phyloP scores from a whole-genome alignment of 2,888 invertebrate species.

The Sceliomorpha sp. region DNA sequence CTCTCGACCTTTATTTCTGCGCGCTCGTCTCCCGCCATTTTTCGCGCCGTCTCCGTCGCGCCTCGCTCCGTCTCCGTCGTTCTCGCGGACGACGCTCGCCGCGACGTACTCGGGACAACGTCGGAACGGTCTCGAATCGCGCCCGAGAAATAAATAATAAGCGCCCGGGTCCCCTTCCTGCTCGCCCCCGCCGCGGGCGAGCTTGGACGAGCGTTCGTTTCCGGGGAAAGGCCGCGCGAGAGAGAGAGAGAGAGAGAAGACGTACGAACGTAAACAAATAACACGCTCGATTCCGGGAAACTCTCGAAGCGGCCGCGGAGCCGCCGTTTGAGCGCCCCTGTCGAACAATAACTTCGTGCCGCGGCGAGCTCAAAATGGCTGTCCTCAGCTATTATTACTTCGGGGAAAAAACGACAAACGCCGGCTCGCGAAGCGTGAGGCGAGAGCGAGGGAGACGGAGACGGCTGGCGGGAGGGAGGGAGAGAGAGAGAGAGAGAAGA shows the following conservation, averaged over 20 bases:
- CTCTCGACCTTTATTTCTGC: conserved; percentile 35
- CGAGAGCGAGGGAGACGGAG: conserved; percentile 22
- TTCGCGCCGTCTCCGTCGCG: conserved; percentile 5
- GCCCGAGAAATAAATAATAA: neutral
- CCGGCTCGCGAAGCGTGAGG: conserved; percentile 21
- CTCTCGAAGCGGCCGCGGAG: no score
- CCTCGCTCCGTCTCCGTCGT: conserved; percentile 12
- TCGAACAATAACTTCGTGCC: conserved; percentile 79
- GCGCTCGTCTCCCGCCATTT: conserved; percentile 17
- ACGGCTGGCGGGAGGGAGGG: conserved; percentile 17
- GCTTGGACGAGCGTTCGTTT: no score
- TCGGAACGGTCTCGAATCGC: neutral
- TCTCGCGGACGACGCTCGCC: conserved; percentile 11
- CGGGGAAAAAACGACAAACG: conserved; percentile 56
- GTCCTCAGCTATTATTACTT: conserved; percentile 80
- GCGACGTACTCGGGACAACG: neutral
- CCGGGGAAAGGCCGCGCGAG: no score
- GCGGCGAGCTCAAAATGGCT: conserved; percentile 79
- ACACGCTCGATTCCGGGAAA: no score
- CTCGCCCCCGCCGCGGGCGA: no score
- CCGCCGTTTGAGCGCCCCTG: conserved; percentile 71
- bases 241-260: neutral
- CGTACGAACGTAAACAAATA: neutral
- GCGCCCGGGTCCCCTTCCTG: no score
- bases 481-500: conserved; percentile 19